Base-by-base conservation (phyloP, 2,113 vertebrate species). In the Engraulis encrasicolus region DNA sequence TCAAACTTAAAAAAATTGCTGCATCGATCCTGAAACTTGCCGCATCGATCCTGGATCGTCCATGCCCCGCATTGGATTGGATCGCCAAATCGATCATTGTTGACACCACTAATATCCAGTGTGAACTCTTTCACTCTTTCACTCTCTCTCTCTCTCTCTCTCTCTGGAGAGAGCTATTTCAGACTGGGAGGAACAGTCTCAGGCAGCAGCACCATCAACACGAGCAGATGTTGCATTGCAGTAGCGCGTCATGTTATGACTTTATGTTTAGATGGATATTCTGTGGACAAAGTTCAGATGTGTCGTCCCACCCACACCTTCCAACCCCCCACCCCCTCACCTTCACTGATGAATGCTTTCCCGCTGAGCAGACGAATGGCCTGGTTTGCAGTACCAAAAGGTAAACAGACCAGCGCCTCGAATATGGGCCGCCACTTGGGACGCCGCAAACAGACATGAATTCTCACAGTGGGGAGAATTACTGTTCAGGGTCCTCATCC, bases 221-320 rank as follows among this genome's bases (percentile, higher is more conserved):
- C 40, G n/a, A n/a, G n/a, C n/a, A 74, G 66, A 74, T 34, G 66
- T 74, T 74, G 66, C 66, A 17, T 74, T 14, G 66, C 66, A 61
- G 66, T 31, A 61, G 20, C 20, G 1, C 19, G 23, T 66, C 12
- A 3, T 74, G 14, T 74, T 74, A 31, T 34, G 27, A 74, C 66
- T 66, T 66, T 31, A 74, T 74, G 66, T 74, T 74, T 74, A 34
- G 66, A 74, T 17, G 27, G 31, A 74, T 74, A 74, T 74, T 74
- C 14, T 34, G 27, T 2, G 66, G 66, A 34, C 3, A 31, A 34
- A 74, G 27, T 5, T 74, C 66, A 74, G 66, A 34, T 74, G 66
- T 74, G 31, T 74, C 27, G n/a, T n/a, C n/a, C n/a, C n/a, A n/a
- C n/a, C n/a, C n/a, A n/a, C n/a, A n/a, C n/a, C n/a, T n/a, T n/a